A percentile compares a stretch with the other conserved stretches of the same genome.
phyloP scores from a whole-genome alignment of 2,888 invertebrate species.

The Drosophila flavopinicola region DNA sequence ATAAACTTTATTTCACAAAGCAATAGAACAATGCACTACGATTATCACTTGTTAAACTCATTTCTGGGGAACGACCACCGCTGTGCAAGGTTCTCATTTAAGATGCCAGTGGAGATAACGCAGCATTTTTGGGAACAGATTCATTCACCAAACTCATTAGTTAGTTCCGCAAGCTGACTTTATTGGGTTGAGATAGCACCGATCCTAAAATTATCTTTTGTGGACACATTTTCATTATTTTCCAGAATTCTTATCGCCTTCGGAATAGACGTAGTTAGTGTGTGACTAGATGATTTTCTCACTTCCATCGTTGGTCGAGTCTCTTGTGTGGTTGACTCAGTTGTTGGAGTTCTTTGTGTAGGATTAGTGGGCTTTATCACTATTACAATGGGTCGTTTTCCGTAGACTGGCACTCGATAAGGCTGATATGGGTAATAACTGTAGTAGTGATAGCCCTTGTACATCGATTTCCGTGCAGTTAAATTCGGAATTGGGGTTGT shows the following conservation, averaged over 20 bases:
- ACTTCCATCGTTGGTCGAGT: not conserved
- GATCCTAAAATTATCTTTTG: not conserved
- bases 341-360: not conserved
- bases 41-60: conserved; percentile 14
- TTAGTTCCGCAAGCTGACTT: not conserved
- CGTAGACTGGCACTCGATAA: not conserved
- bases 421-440: not conserved
- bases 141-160: too few relatives aligned
- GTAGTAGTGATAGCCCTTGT: too few relatives aligned
- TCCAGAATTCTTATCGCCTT: not conserved
- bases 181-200: not conserved
- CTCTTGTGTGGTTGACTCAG: too few relatives aligned
- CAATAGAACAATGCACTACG: conserved; percentile 23
- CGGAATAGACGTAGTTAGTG: not conserved
- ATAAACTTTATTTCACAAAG: conserved; percentile 13
- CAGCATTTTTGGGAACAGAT: not conserved
- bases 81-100: not conserved
- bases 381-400: not conserved
- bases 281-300: not conserved
- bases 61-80: conserved; percentile 1
- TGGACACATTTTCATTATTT: accelerated
- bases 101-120: not conserved
- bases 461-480: too few relatives aligned
- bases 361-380: too few relatives aligned
- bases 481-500: too few relatives aligned